Evolutionary conservation across 2,113 vertebrate species (phyloP).

Genomic region (Callocephalon fimbriatum): DNA sequence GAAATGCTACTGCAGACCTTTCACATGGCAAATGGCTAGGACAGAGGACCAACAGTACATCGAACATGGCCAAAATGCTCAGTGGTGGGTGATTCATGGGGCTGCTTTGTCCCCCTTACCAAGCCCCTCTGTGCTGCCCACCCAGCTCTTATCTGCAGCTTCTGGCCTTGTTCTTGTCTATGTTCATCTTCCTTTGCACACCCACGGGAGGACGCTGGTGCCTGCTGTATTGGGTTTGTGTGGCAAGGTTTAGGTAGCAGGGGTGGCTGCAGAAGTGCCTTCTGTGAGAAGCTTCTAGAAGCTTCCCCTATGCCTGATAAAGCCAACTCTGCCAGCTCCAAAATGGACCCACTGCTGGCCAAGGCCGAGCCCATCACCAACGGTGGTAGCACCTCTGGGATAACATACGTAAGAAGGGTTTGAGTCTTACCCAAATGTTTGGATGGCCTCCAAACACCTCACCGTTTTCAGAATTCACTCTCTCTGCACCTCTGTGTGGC

Average conservation of each 20-base stretch:
- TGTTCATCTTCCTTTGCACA: not conserved
- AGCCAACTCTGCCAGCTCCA: not conserved
- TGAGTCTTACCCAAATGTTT: not conserved
- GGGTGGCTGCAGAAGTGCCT: not conserved
- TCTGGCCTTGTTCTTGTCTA: not conserved
- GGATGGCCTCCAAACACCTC: not conserved
- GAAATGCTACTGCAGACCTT: not conserved
- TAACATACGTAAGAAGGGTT: not conserved
- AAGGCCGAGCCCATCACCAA: not conserved
- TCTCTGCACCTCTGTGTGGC: not conserved
- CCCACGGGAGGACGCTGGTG: not conserved
- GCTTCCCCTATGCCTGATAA: rapidly evolving
- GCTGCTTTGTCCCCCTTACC: not conserved
- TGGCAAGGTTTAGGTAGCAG: not conserved
- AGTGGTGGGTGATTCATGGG: not conserved
- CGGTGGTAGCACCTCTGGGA: rapidly evolving
- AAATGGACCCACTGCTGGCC: not conserved
- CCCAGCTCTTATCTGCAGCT: not conserved
- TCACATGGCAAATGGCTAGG: not conserved
- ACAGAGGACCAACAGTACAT: not conserved
- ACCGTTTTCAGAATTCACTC: not conserved
- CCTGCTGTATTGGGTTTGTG: not conserved
- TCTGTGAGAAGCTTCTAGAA: not conserved
- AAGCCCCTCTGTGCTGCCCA: not conserved
- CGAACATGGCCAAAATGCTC: not conserved